Base-by-base conservation (phyloP, 2,113 vertebrate genomes). In the Tenrec ecaudatus region DNA sequence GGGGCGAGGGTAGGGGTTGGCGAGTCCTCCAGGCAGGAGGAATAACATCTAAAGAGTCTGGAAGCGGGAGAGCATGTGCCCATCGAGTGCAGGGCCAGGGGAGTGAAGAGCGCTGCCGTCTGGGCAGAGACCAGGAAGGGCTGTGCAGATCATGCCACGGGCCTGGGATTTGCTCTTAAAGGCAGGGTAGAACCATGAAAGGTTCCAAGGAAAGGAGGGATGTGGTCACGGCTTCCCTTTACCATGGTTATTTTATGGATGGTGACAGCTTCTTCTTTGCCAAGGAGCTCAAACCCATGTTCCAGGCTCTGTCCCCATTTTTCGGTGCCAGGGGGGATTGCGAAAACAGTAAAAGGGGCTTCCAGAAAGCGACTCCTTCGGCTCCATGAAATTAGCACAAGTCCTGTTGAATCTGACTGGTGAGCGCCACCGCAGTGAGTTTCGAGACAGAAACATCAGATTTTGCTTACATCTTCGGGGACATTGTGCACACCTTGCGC, bases 391-490 rank as follows among this genome's bases (percentile, higher is more conserved):
- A 66, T 47, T n/a, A 57, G 57, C 36, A 68, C 38, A 73, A 77
- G 82, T 75, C 62, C 25, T 89, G 11, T 78, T 79, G 75, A 88
- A 82, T 93, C 71, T 57, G 76, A 79, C 82, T 40, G n/a, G 27
- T 82, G 76, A 76, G 33, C 60, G 53, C 88, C 38, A 82, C 4
- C 80, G 69, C 36, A 36, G 0, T 75, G 77, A 87, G 73, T 68
- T 36, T 29, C 71, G 81, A 82, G 76, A 25, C 73, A 75, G 20
- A 23, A 69, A 17, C 11, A 16, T 84, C 43, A 73, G 83, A 86
- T 40, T 40, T 7, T 73, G 12, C 31, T 69, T 53, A 77, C 57
- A 20, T 66, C 77, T 22, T 31, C n/a, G 15, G 25, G 7, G 62
- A 20, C 27, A 17, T 22, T 58, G 43, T 14, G 76, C 10, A 2